These are phyloP conservation scores for Omphaloscelis lunosa DNA, from an alignment of 2,888 invertebrate genomes.

Conservation along the genomic window DNA sequence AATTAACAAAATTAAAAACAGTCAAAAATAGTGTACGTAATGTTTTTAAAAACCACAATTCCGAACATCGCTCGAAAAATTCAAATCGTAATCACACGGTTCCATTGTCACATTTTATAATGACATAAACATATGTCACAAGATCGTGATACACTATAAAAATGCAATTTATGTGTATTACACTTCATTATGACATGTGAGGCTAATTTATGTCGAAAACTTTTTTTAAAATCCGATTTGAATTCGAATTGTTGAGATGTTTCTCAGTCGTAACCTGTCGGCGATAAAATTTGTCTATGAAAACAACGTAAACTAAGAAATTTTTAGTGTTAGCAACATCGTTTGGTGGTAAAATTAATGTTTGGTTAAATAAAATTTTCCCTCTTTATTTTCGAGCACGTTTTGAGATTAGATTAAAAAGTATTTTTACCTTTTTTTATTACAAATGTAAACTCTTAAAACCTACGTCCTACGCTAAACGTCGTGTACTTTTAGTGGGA, in stretches of 20 bases:
- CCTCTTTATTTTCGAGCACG: neutral
- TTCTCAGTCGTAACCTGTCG: constrained; percentile 46
- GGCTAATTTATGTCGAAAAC: constrained; percentile 40
- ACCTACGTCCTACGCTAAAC: neutral
- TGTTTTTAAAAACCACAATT: neutral
- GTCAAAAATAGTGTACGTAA: neutral
- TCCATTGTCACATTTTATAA: constrained; percentile 29
- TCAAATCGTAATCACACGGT: constrained; percentile 1
- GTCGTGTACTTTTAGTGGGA: too few relatives aligned
- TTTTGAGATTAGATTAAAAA: constrained; percentile 4
- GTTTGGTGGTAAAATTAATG: constrained; percentile 39
- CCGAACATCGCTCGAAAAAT: neutral
- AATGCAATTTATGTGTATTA: constrained; percentile 34
- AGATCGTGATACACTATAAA: constrained; percentile 43
- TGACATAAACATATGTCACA: constrained; percentile 46
- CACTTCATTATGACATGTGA: constrained; percentile 47
- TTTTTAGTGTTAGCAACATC: constrained; percentile 41
- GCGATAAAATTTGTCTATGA: constrained; percentile 48
- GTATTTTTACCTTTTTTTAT: neutral
- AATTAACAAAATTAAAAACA: neutral
- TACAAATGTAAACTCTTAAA: neutral
- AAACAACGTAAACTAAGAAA: constrained; percentile 39
- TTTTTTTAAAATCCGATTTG: constrained; percentile 30
- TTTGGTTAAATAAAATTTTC: constrained; percentile 20
- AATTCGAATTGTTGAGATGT: constrained; percentile 41